phyloP scores from a whole-genome alignment of 2,113 vertebrate species.

The Heliornis fulica region DNA sequence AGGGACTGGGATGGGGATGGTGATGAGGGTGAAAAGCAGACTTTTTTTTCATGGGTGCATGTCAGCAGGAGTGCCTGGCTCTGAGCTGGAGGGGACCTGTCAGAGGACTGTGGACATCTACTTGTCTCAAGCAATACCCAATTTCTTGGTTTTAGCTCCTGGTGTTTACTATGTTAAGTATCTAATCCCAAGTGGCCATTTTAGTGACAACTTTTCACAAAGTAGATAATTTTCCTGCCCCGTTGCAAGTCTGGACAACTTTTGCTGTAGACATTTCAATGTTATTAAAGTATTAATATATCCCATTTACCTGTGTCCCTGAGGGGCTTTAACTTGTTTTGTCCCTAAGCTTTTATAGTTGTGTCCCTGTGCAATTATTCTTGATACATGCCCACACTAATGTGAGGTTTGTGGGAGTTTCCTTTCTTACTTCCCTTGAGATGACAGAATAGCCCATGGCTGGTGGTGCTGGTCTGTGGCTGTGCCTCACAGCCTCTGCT shows the following conservation, averaged over 20 bases:
- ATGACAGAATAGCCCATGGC: background rate
- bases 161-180: background rate
- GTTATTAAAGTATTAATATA: background rate
- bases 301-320: background rate
- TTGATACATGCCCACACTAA: background rate
- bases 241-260: background rate
- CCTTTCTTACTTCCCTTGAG: background rate
- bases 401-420: background rate
- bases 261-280: background rate
- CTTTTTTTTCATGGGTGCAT: background rate
- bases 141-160: background rate
- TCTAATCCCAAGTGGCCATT: background rate
- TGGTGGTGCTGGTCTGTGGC: background rate
- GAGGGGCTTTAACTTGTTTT: background rate
- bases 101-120: background rate
- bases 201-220: background rate
- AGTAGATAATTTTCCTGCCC: background rate
- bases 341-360: background rate
- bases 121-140: background rate
- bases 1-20: background rate
- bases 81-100: background rate
- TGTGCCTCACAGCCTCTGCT: background rate
- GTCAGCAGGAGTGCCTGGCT: background rate
- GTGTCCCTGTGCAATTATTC: background rate
- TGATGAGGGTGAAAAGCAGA: accelerated